A percentile compares a stretch with the other conserved stretches of the same genome.
Conservation (phyloP, 2,888 invertebrate genomes). For the Oscheius myriophilus region DNA sequence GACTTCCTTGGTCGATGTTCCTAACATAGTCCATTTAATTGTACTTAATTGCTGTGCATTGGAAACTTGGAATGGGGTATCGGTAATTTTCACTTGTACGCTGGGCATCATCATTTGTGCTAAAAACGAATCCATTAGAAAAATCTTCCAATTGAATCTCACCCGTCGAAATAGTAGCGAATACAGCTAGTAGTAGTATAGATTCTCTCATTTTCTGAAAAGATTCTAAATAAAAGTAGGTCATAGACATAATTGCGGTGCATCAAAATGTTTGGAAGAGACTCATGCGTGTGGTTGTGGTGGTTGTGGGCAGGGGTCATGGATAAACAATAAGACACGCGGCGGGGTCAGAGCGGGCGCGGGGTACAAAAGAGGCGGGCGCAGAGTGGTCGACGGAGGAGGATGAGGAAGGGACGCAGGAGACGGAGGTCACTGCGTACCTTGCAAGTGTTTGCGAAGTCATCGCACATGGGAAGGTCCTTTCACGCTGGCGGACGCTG, state of each 20-base stretch:
- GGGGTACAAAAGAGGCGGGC: constrained; percentile 22
- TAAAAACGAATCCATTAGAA: constrained; percentile 9
- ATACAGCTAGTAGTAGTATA: neutral
- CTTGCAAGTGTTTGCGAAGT: constrained; percentile 28
- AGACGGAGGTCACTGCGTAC: constrained; percentile 13
- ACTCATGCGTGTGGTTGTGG: constrained; percentile 6
- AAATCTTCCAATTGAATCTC: neutral
- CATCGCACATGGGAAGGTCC: constrained; percentile 26
- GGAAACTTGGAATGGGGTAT: constrained; percentile 65
- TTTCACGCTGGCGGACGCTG: neutral
- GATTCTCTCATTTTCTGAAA: constrained; percentile 16
- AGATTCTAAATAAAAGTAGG: no score
- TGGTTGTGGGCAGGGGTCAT: constrained; percentile 6
- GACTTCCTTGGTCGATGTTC: constrained; percentile 58
- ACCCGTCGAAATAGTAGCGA: no score
- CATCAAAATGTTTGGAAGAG: constrained; percentile 1
- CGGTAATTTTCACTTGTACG: constrained; percentile 68
- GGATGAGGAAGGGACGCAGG: constrained; percentile 14
- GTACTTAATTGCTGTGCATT: constrained; percentile 65
- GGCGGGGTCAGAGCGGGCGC: constrained; percentile 16
- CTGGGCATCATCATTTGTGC: constrained; percentile 43
- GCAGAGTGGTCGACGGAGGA: constrained; percentile 4
- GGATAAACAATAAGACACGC: constrained; percentile 28
- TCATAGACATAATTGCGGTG: no score
- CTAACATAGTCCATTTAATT: constrained; percentile 67